phyloP scores from a whole-genome alignment of 1,140 invertebrate genomes.

The Hypothenemus hampei region DNA sequence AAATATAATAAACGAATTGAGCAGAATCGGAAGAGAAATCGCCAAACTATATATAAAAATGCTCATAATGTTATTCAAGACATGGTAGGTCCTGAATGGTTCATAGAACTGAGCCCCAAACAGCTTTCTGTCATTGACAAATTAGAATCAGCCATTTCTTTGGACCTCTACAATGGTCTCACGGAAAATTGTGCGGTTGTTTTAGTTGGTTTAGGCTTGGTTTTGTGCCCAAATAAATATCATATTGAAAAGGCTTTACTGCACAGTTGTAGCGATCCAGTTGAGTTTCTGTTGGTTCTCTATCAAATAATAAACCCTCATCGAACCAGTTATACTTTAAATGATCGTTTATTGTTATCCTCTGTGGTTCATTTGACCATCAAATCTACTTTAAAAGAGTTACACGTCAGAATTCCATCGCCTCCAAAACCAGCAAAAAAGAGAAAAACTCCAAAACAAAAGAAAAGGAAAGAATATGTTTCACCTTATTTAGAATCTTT shows the following conservation, averaged over 20 bases:
- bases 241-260: slow-evolving; percentile 33
- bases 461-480: slow-evolving; percentile 14
- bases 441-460: not conserved
- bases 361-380: slow-evolving; percentile 40
- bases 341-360: slow-evolving; percentile 37
- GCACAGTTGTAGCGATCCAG: slow-evolving; percentile 32
- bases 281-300: slow-evolving; percentile 40
- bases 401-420: slow-evolving; percentile 42
- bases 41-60: not conserved
- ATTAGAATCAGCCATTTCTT: slow-evolving; percentile 23
- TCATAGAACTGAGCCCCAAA: slow-evolving; percentile 39
- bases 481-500: slow-evolving; percentile 37
- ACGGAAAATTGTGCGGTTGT: slow-evolving; percentile 9
- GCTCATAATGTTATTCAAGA: slow-evolving; percentile 6
- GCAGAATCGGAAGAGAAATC: slow-evolving; percentile 5
- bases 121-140: slow-evolving; percentile 35
- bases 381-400: slow-evolving; percentile 36
- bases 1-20: slow-evolving; percentile 13
- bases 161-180: not conserved
- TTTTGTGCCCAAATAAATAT: slow-evolving; percentile 31
- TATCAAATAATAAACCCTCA: slow-evolving; percentile 37
- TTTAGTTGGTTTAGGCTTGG: slow-evolving; percentile 34
- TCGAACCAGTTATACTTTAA: slow-evolving; percentile 26
- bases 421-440: slow-evolving; percentile 31
- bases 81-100: slow-evolving; percentile 40